These are phyloP conservation scores for Nautilus pompilius DNA, from an alignment of 1,140 invertebrate genomes.

Conservation along the genomic window DNA sequence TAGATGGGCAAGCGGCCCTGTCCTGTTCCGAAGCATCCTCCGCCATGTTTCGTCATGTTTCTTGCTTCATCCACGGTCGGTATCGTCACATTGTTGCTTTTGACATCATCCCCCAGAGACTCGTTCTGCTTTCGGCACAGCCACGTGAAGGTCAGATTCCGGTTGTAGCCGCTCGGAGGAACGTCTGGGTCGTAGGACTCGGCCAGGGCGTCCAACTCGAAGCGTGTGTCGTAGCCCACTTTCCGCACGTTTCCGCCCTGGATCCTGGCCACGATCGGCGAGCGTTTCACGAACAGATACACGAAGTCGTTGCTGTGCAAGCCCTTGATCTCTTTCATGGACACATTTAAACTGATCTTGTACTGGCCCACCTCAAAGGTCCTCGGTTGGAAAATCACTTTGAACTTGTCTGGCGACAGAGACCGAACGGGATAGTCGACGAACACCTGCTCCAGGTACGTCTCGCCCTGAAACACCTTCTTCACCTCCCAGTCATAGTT, in stretches of 20 bases:
- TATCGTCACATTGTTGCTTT: constrained; percentile 9
- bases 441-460: constrained; percentile 23
- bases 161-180: constrained; percentile 3
- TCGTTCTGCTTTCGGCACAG: constrained; percentile 18
- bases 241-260: constrained; percentile 19
- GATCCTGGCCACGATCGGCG: constrained; percentile 16
- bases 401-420: constrained; percentile 16
- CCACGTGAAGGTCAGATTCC: constrained; percentile 20
- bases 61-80: constrained; percentile 6
- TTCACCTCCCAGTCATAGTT: constrained; percentile 24
- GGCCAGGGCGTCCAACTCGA: constrained; percentile 16
- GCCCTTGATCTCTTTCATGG: constrained; percentile 26
- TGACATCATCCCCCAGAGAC: background rate
- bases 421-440: constrained; percentile 1
- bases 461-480: constrained; percentile 12
- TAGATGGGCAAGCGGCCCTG: constrained; percentile 9
- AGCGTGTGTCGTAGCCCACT: constrained; percentile 24
- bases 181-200: constrained; percentile 28
- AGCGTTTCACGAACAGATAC: constrained; percentile 20
- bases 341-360: constrained; percentile 28
- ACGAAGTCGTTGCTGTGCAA: constrained; percentile 23
- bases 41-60: constrained; percentile 7
- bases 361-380: constrained; percentile 22
- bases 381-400: constrained; percentile 21
- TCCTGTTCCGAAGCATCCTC: constrained; percentile 28